Conservation (phyloP, 2,888 invertebrate species). For the Caradrina clavipalpis region DNA sequence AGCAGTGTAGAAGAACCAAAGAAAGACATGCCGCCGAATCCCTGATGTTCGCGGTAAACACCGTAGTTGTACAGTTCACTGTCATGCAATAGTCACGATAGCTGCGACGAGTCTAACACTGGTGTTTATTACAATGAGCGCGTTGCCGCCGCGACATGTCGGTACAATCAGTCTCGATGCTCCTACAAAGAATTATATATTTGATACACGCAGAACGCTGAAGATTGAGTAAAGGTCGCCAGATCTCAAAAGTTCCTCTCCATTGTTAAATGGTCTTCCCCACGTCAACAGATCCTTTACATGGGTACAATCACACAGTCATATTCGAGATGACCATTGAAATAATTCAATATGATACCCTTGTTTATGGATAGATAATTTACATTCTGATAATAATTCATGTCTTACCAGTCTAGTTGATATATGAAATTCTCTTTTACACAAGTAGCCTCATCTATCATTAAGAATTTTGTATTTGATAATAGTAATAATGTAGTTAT, state of each 20-base stretch:
- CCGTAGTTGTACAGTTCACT: conserved; percentile 60
- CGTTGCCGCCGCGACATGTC: conserved; percentile 28
- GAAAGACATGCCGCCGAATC: conserved; percentile 92
- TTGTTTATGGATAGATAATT: conserved; percentile 9
- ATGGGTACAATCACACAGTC: conserved; percentile 2
- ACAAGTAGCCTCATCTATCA: conserved; percentile 37
- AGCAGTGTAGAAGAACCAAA: conserved; percentile 92
- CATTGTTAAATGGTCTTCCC: conserved; percentile 20
- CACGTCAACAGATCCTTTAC: neutral
- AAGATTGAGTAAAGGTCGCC: conserved; percentile 46
- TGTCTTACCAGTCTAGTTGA: conserved; percentile 32
- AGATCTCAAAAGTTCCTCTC: conserved; percentile 61
- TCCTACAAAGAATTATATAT: conserved; percentile 47
- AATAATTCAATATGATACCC: conserved; percentile 1
- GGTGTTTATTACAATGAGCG: conserved; percentile 46
- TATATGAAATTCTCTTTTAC: conserved; percentile 34
- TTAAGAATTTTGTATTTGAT: conserved; percentile 54
- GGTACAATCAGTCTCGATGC: conserved; percentile 29
- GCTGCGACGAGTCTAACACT: conserved; percentile 47
- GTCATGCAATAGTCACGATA: conserved; percentile 53
- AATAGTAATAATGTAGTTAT: conserved; percentile 39
- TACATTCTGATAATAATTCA: conserved; percentile 1
- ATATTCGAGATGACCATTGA: conserved; percentile 12
- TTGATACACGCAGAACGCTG: conserved; percentile 47
- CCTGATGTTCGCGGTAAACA: conserved; percentile 89